Evolutionary conservation across 2,888 invertebrate genomes (phyloP).

Genomic region (Euproctis similis): DNA sequence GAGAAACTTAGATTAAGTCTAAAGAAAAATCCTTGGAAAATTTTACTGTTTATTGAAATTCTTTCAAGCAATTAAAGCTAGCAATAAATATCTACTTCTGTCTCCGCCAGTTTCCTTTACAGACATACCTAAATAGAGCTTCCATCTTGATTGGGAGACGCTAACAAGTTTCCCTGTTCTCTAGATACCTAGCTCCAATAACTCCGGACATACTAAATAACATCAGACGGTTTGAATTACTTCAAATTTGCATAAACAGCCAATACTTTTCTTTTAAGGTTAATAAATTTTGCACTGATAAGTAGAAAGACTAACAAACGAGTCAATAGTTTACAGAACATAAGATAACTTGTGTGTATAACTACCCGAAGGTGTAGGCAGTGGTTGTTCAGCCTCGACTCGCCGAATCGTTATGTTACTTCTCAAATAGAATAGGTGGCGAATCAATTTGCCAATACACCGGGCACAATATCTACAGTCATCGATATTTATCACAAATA

Average conservation of each 20-base stretch:
- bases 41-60: constrained; percentile 7
- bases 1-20: too few relatives aligned
- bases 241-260: constrained; percentile 7
- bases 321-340: too few relatives aligned
- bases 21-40: constrained; percentile 2
- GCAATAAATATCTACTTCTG: constrained; percentile 14
- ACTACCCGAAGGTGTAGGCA: too few relatives aligned
- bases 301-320: constrained; percentile 27
- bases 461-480: too few relatives aligned
- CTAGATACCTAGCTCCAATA: constrained; percentile 24
- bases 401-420: too few relatives aligned
- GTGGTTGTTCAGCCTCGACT: too few relatives aligned
- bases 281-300: constrained; percentile 25
- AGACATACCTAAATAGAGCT: constrained; percentile 16
- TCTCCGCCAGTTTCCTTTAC: constrained; percentile 13
- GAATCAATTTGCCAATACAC: too few relatives aligned
- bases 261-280: constrained; percentile 22
- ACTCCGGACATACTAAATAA: constrained; percentile 21
- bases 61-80: constrained; percentile 14
- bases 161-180: constrained; percentile 23
- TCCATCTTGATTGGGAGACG: constrained; percentile 20
- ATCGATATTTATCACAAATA: too few relatives aligned
- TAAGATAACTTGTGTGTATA: too few relatives aligned
- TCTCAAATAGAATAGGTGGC: too few relatives aligned
- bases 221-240: constrained; percentile 7